Evolutionary conservation across 2,888 invertebrate species (phyloP).

Genomic region (Chrysopilus asiliformis): DNA sequence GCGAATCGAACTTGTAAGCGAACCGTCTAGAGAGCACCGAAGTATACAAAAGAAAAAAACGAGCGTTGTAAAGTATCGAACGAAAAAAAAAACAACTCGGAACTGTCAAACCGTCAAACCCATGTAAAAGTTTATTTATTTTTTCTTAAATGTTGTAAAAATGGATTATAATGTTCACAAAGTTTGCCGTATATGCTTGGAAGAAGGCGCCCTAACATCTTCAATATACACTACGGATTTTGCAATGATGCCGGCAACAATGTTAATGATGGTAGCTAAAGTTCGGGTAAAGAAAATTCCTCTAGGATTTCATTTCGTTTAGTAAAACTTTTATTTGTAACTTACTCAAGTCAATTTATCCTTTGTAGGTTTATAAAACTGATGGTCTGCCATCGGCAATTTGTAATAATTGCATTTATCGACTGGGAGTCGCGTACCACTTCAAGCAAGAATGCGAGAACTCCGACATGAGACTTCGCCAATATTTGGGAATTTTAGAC

Average conservation of each 20-base stretch:
- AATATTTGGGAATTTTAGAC: constrained; percentile 41
- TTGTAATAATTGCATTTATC: constrained; percentile 48
- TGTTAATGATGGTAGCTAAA: constrained; percentile 47
- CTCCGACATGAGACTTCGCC: constrained; percentile 43
- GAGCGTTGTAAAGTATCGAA: too few species aligned
- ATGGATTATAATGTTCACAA: constrained; percentile 37
- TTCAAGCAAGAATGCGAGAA: constrained; percentile 50
- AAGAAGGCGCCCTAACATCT: constrained; percentile 45
- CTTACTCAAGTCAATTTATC: not conserved
- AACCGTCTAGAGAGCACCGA: too few species aligned
- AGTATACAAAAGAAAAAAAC: too few species aligned
- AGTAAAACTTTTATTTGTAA: constrained; percentile 1
- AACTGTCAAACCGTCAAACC: not conserved
- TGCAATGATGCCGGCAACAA: constrained; percentile 44
- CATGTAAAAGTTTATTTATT: too few species aligned
- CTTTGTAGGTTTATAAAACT: constrained; percentile 36
- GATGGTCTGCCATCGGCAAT: constrained; percentile 48
- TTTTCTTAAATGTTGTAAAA: not conserved
- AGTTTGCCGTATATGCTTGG: constrained; percentile 47
- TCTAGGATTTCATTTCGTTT: not conserved
- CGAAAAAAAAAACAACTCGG: not conserved
- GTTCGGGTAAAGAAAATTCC: constrained; percentile 38
- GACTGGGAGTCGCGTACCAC: constrained; percentile 47
- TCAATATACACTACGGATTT: constrained; percentile 47
- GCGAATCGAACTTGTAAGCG: too few species aligned